Base-by-base conservation (phyloP, 2,113 vertebrate species). In the Rhegmatorhina hoffmannsi region DNA sequence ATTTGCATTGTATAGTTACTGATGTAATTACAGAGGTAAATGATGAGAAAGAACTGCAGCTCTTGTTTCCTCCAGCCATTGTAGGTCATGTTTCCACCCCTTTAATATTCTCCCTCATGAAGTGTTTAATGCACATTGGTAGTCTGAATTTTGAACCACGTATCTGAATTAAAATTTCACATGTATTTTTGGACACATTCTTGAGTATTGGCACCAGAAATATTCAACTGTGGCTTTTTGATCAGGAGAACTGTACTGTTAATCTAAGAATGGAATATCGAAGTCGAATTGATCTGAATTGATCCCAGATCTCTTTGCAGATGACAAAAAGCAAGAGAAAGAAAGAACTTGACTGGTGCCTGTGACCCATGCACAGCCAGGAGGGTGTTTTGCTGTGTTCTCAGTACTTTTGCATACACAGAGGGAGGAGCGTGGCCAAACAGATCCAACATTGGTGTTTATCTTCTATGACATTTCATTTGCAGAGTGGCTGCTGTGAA, bases 401-500 rank as follows among this genome's bases (percentile, higher is more conserved):
- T 49, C 47, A 31, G 46, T 55, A 34, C 58, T 92, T 60, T 1
- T 4, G 11, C n/a, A 4, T 6, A 13, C 14, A 21, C 38, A 63
- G 60, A 31, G 38, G n/a, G 67, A 72, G 49, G 38, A 50, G 43
- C 49, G 13, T 74, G 84, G 20, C 68, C 63, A 49, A 50, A 21
- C 1, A 36, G 24, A 75, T n/a, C 47, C 76, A 24, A 81, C 29
- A 4, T 36, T 18, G 23, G 7, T 31, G 3, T 87, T 70, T 86
- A 56, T 68, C 52, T 43, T 69, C 6, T 1, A 0, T 7, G 67
- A 40, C n/a, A 84, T 94, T 92, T 94, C 56, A 47, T 86, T 83
- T 68, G n/a, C 95, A 99, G 99, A 99, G 98, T 14, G 99, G 99
- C 75, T 98, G 98, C 94, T 99, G 99, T 90, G 99, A 99, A 95